Percentiles rank a stretch among this genome's conserved stretches.
Conservation (phyloP, 2,888 invertebrate species). For the Petrophora chlorosata region DNA sequence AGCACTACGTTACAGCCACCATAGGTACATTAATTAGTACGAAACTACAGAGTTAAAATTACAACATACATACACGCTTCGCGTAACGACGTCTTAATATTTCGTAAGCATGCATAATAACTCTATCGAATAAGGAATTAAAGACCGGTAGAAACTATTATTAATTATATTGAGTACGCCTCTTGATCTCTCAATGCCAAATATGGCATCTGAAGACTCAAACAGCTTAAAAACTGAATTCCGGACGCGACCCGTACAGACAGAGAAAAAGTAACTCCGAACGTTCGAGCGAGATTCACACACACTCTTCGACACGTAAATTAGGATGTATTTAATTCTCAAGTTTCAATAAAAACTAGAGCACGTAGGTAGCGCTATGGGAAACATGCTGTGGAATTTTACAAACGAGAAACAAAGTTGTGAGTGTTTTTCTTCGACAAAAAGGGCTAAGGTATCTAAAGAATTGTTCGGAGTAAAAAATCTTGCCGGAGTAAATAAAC, state of each 20-base stretch:
- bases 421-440: conserved; percentile 31
- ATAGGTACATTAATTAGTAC: conserved; percentile 2
- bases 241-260: conserved; percentile 52
- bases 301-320: conserved; percentile 60
- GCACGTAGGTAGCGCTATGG: conserved; percentile 25
- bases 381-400: conserved; percentile 20
- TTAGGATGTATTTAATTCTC: conserved; percentile 54
- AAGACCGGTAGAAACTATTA: conserved; percentile 60
- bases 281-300: conserved; percentile 53
- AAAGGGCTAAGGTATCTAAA: conserved; percentile 24
- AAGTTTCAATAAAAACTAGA: conserved; percentile 50
- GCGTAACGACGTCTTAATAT: conserved; percentile 46
- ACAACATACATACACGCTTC: neutral
- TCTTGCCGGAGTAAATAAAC: conserved; percentile 32
- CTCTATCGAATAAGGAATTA: conserved; percentile 56
- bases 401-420: conserved; percentile 38
- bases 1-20: conserved; percentile 26
- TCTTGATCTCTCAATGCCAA: conserved; percentile 56
- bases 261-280: conserved; percentile 55
- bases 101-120: conserved; percentile 67
- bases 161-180: conserved; percentile 56
- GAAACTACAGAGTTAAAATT: conserved; percentile 6
- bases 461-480: conserved; percentile 37
- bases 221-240: conserved; percentile 65
- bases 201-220: conserved; percentile 54